phyloP scores from a whole-genome alignment of 2,888 invertebrate species.

The Notodonta ziczac region DNA sequence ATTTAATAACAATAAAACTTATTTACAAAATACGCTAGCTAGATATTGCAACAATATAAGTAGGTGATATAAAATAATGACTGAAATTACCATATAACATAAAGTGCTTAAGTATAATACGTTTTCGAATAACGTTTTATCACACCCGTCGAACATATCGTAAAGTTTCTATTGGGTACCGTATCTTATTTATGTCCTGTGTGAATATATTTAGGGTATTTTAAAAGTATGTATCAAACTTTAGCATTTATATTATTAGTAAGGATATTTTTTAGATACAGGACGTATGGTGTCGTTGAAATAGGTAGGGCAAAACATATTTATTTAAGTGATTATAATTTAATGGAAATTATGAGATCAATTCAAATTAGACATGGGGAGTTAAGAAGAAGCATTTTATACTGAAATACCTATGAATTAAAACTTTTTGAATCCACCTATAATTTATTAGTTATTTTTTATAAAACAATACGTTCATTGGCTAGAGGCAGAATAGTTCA shows the following conservation, averaged over 20 bases:
- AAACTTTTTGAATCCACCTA: too few relatives aligned
- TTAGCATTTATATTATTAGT: too few relatives aligned
- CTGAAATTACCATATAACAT: constrained; percentile 58
- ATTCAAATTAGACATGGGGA: too few relatives aligned
- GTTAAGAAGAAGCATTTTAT: too few relatives aligned
- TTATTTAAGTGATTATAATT: too few relatives aligned
- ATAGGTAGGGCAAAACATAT: too few relatives aligned
- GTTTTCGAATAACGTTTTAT: constrained; percentile 54
- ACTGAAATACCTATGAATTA: too few relatives aligned
- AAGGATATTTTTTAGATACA: too few relatives aligned
- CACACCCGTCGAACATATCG: constrained; percentile 56
- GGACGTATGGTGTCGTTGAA: too few relatives aligned
- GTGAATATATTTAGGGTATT: constrained; percentile 15
- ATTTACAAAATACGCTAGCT: constrained; percentile 59
- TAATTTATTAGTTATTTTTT: neutral
- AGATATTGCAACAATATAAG: constrained; percentile 58
- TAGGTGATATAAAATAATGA: constrained; percentile 66
- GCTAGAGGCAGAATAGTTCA: neutral
- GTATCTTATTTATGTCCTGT: constrained; percentile 45
- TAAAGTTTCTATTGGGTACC: constrained; percentile 52
- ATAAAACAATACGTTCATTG: neutral
- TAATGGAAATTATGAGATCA: too few relatives aligned
- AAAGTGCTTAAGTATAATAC: constrained; percentile 37
- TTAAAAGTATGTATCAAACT: neutral
- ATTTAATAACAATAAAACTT: constrained; percentile 46